Conservation (phyloP, 2,888 invertebrate genomes). For the Alloscopus bannaensis region DNA sequence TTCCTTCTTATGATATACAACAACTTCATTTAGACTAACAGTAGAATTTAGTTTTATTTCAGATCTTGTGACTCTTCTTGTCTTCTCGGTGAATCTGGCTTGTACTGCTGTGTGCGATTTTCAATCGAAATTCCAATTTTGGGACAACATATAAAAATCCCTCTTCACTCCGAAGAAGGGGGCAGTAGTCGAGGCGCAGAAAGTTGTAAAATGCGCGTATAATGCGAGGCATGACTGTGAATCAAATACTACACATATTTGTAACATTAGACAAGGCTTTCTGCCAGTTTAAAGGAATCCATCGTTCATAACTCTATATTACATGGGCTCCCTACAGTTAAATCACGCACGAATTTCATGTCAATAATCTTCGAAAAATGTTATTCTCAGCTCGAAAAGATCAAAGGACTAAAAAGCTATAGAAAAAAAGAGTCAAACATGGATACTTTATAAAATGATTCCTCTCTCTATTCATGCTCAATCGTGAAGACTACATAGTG, state of each 20-base stretch:
- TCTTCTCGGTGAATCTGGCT: neutral
- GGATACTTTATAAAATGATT: neutral
- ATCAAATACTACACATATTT: too few relatives aligned
- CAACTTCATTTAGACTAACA: too few relatives aligned
- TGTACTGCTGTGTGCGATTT: slow-evolving; percentile 5
- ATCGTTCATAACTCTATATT: too few relatives aligned
- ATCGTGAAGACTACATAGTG: neutral
- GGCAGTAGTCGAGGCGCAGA: too few relatives aligned
- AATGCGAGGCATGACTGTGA: too few relatives aligned
- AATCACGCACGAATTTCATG: slow-evolving; percentile 72
- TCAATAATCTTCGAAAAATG: slow-evolving; percentile 58
- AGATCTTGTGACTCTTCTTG: slow-evolving; percentile 10
- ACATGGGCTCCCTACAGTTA: slow-evolving; percentile 68
- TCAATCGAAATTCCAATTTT: slow-evolving; percentile 35
- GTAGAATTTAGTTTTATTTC: too few relatives aligned
- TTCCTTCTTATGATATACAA: too few relatives aligned
- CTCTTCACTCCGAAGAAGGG: too few relatives aligned
- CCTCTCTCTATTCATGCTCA: too few relatives aligned
- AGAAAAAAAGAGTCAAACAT: slow-evolving; percentile 30
- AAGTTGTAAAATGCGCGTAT: too few relatives aligned
- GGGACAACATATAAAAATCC: slow-evolving; percentile 23
- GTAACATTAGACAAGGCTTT: too few relatives aligned
- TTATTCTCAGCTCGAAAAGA: slow-evolving; percentile 8
- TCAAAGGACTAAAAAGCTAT: slow-evolving; percentile 35
- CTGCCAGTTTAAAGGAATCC: too few relatives aligned